Evolutionary conservation across 2,797 vertebrate species (phyloP).

Genomic region (Psittacula echo): DNA sequence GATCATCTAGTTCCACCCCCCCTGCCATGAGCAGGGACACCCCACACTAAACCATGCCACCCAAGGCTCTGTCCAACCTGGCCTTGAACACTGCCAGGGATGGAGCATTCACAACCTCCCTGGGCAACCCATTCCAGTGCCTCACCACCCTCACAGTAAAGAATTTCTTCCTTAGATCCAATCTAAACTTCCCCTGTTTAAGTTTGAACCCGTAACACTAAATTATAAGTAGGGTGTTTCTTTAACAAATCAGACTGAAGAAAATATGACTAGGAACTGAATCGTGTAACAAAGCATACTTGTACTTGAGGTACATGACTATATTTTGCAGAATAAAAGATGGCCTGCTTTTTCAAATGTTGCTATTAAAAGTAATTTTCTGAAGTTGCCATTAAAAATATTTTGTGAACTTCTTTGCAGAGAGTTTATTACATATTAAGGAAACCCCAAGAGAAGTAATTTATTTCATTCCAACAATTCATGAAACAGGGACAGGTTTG

Average conservation of each 20-base stretch:
- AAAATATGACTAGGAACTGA: background rate
- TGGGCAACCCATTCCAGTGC: no score
- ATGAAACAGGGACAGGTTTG: background rate
- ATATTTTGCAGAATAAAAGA: background rate
- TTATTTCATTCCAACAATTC: background rate
- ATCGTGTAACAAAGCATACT: background rate
- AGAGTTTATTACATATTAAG: background rate
- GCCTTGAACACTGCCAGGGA: no score
- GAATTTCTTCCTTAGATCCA: no score
- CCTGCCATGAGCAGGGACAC: no score
- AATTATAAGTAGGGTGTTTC: no score
- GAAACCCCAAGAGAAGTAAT: background rate
- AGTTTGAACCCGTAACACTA: no score
- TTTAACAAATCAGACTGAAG: background rate
- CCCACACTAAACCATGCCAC: no score
- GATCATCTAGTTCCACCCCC: no score
- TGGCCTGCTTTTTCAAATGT: background rate
- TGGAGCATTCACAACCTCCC: no score
- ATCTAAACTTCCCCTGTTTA: no score
- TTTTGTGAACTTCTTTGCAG: background rate
- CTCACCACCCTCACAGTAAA: no score
- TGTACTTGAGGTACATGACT: background rate
- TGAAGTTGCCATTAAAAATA: background rate
- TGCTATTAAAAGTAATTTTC: background rate
- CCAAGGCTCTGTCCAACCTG: no score